These are phyloP conservation scores for Spodoptera picta DNA, from an alignment of 2,888 invertebrate genomes.

Conservation along the genomic window DNA sequence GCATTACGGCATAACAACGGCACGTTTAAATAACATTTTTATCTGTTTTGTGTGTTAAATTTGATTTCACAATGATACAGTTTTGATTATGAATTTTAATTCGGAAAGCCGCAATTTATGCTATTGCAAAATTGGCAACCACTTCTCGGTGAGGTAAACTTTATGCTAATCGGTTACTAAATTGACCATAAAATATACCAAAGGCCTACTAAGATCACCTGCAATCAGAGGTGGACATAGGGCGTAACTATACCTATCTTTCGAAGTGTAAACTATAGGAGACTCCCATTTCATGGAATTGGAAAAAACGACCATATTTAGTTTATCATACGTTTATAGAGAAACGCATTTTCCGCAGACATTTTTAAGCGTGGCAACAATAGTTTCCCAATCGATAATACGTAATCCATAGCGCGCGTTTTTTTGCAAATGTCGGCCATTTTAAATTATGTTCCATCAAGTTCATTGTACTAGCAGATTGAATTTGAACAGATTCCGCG, in stretches of 20 bases:
- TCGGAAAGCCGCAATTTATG: constrained; percentile 7
- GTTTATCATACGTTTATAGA: too few species aligned
- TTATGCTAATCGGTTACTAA: too few species aligned
- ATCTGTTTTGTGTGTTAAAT: constrained; percentile 2
- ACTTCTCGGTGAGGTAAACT: too few species aligned
- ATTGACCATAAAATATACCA: too few species aligned
- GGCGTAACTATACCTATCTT: too few species aligned
- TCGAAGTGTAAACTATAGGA: too few species aligned
- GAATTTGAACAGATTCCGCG: constrained; percentile 31
- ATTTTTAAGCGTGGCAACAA: constrained; percentile 5
- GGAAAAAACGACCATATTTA: too few species aligned
- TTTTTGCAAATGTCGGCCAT: constrained; percentile 18
- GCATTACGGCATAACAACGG: constrained; percentile 18
- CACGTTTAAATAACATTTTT: constrained; percentile 3
- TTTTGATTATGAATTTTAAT: constrained; percentile 29
- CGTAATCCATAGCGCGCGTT: constrained; percentile 7
- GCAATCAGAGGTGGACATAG: too few species aligned
- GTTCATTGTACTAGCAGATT: constrained; percentile 42
- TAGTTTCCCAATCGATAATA: constrained; percentile 6
- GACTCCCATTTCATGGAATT: too few species aligned
- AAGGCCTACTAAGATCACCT: too few species aligned
- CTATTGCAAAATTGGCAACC: constrained; percentile 12
- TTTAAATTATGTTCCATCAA: constrained; percentile 27
- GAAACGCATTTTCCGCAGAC: too few species aligned
- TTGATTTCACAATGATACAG: constrained; percentile 25